These are phyloP conservation scores for Thymallus thymallus DNA, from an alignment of 2,113 vertebrate species.

Conservation along the genomic window DNA sequence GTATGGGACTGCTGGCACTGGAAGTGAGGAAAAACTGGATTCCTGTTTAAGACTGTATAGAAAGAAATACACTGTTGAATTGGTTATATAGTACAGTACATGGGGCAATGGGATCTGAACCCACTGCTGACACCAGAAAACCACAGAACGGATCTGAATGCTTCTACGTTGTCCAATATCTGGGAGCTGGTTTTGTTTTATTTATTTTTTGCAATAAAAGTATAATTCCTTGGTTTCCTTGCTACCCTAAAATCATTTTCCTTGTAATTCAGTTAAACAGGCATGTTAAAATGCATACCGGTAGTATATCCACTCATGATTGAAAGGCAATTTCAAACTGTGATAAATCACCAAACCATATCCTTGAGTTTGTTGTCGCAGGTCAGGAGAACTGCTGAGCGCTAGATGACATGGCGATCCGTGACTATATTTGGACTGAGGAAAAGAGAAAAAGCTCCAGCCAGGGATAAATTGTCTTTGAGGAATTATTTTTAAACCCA, in stretches of 20 bases:
- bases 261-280: background rate
- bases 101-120: background rate
- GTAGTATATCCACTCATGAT: background rate
- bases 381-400: slow-evolving; percentile 43
- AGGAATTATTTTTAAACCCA: slow-evolving; percentile 46
- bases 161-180: slow-evolving; percentile 27
- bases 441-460: slow-evolving; percentile 50
- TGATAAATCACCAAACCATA: slow-evolving; percentile 32
- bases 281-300: background rate
- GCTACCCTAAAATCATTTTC: slow-evolving; percentile 3
- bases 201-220: slow-evolving; percentile 9
- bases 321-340: slow-evolving; percentile 27
- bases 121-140: slow-evolving; percentile 1
- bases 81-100: slow-evolving; percentile 10
- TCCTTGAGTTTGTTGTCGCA: slow-evolving; percentile 34
- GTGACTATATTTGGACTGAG: slow-evolving; percentile 69
- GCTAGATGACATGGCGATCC: slow-evolving; percentile 74
- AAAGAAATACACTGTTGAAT: slow-evolving; percentile 21
- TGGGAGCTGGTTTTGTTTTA: slow-evolving; percentile 31
- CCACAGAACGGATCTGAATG: slow-evolving; percentile 34
- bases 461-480: slow-evolving; percentile 59
- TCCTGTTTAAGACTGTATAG: slow-evolving; percentile 27
- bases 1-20: slow-evolving; percentile 22
- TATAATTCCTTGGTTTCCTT: slow-evolving; percentile 41
- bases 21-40: slow-evolving; percentile 26